A percentile compares a stretch with the other conserved stretches of the same genome.
Conservation (phyloP, 2,113 vertebrate species). For the Lethenteron reissneri region DNA sequence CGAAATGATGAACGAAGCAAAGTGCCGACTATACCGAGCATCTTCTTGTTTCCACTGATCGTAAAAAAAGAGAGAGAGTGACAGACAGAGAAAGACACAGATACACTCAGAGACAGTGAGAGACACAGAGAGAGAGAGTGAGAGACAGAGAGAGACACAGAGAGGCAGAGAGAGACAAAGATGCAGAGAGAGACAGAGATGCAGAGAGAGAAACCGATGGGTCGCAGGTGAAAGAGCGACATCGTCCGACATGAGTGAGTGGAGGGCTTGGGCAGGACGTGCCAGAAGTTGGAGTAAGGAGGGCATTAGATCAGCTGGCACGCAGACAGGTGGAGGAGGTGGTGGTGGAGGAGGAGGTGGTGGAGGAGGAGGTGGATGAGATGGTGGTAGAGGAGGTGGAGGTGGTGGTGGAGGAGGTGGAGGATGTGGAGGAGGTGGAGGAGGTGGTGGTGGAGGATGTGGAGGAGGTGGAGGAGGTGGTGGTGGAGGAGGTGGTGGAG, state of each 20-base stretch:
- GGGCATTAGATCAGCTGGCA: conserved; percentile 15
- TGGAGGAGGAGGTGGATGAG: conserved; percentile 33
- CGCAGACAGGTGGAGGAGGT: conserved; percentile 41
- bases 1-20: too few species aligned
- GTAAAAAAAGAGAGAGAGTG: conserved; percentile 13
- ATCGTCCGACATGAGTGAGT: conserved; percentile 24
- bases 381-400: conserved; percentile 8
- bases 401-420: conserved; percentile 40
- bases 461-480: too few species aligned
- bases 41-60: not conserved
- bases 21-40: too few species aligned
- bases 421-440: conserved; percentile 14
- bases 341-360: conserved; percentile 64
- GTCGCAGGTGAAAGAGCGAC: too few species aligned
- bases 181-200: too few species aligned
- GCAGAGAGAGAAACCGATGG: too few species aligned
- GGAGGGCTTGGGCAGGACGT: conserved; percentile 43
- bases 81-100: not conserved
- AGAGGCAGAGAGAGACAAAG: too few species aligned
- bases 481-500: conserved; percentile 1
- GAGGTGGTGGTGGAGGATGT: too few species aligned
- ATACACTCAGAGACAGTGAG: too few species aligned
- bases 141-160: too few species aligned
- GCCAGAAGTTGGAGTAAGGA: conserved; percentile 11
- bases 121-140: not conserved